Conservation (phyloP, 2,113 vertebrate species). For the Platysternon megacephalum region DNA sequence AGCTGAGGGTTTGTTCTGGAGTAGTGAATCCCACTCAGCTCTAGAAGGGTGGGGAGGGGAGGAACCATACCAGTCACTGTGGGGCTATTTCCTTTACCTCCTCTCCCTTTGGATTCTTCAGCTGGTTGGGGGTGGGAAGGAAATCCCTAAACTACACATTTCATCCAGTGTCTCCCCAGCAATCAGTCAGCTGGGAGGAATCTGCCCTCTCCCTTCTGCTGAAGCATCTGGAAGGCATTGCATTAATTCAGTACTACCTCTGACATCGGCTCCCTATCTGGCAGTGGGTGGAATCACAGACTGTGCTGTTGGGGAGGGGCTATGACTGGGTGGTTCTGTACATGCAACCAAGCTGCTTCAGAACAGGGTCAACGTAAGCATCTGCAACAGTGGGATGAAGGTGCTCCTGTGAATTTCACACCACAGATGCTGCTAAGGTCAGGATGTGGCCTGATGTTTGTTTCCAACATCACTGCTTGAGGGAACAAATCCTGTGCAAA, state of each 20-base stretch:
- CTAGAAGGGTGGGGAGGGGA: not conserved
- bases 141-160: not conserved
- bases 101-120: not conserved
- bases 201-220: not conserved
- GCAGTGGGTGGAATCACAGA: not conserved
- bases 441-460: constrained; percentile 40
- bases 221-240: not conserved
- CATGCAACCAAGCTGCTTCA: not conserved
- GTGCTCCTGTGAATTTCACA: not conserved
- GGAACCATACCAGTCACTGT: not conserved
- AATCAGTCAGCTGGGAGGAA: not conserved
- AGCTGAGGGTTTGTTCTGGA: not conserved
- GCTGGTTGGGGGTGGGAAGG: not conserved
- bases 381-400: not conserved
- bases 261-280: not conserved
- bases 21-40: not conserved
- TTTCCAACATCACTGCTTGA: constrained; percentile 21
- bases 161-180: not conserved
- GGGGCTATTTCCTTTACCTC: not conserved
- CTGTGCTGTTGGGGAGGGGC: not conserved
- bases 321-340: not conserved
- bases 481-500: constrained; percentile 37
- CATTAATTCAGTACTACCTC: not conserved
- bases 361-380: not conserved
- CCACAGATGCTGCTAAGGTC: not conserved